Percentiles rank a stretch among this genome's conserved stretches.
phyloP scores from a whole-genome alignment of 2,797 vertebrate species.

The Paguma larvata region DNA sequence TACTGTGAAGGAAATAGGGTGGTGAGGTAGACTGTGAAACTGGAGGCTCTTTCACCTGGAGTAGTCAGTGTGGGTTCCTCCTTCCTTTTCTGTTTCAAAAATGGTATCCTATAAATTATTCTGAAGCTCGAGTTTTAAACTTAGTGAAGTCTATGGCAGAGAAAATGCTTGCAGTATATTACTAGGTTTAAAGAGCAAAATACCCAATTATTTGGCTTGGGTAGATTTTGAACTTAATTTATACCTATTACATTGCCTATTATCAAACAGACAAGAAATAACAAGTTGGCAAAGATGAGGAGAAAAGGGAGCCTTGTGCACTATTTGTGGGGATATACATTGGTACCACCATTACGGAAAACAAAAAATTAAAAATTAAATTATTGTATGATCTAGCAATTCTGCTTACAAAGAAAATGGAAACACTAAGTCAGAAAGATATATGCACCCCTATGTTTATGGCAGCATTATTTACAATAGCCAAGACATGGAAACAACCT shows the following conservation, averaged over 20 bases:
- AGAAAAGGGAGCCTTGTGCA: neutral
- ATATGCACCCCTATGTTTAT: neutral
- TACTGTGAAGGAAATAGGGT: neutral
- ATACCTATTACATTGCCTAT: neutral
- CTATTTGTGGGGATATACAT: neutral
- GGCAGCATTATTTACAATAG: neutral
- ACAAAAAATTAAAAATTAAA: neutral
- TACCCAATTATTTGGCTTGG: neutral
- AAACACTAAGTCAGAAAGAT: neutral
- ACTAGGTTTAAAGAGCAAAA: neutral
- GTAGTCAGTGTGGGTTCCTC: neutral
- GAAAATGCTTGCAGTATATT: neutral
- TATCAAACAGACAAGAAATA: neutral
- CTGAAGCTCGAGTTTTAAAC: slow-evolving; percentile 8
- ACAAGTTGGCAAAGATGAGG: neutral
- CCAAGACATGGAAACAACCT: neutral
- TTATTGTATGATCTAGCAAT: neutral
- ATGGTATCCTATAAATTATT: neutral
- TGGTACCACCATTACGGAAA: neutral
- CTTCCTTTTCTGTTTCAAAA: neutral
- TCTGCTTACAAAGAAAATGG: neutral
- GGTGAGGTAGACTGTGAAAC: neutral
- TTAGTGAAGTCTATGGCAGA: neutral
- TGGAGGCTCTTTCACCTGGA: neutral
- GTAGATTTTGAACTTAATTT: neutral